Evolutionary conservation across 1,140 invertebrate species (phyloP), one percentile per base, ranked within the genome.

Genomic region (Charaxes varanes): DNA sequence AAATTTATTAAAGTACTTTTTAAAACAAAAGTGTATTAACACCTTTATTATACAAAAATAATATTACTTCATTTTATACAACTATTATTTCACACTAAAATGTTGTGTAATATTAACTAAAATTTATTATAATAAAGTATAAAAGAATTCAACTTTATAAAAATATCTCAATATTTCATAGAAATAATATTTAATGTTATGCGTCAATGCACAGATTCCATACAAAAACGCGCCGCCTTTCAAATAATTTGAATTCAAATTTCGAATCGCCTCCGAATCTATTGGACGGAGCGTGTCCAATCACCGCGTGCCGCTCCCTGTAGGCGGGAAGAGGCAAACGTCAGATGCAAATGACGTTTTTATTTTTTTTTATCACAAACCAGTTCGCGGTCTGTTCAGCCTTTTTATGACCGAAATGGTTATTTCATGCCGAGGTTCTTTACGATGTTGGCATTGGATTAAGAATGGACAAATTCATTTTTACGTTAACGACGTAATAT

Each of bases 301-400:
- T 72, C 47, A 52, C 27, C 24, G 55, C 26, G 35, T 49, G 26
- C 40, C 50, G 7, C 13, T 46, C 8, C 30, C 6, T 32, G 59
- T 55, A 74, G 74, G 70, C 76, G 76, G 76, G 72, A 77, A 77
- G 62, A 68, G 72, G 64, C 62, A 67, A 69, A 73, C 69, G 68
- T 68, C 68, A 69, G 48, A 78, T 73, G 71, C 62, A 73, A 79
- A 74, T 73, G 54, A 69, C 46, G 50, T 66, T 60, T 62, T 44
- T 49, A 59, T 67, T 69, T 62, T 63, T 70, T 65, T 72, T 54
- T 41, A 4, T 5, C 28, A 31, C 18, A 54, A 71, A 74, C 70
- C 52, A 44, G 70, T 72, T 66, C 62, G 30, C 8, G 35, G 38
- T 48, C 42, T 48, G 48, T 55, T 53, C 38, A 41, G 41, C 57